phyloP scores from a whole-genome alignment of 2,113 vertebrate species.

The Corythaeola cristata region DNA sequence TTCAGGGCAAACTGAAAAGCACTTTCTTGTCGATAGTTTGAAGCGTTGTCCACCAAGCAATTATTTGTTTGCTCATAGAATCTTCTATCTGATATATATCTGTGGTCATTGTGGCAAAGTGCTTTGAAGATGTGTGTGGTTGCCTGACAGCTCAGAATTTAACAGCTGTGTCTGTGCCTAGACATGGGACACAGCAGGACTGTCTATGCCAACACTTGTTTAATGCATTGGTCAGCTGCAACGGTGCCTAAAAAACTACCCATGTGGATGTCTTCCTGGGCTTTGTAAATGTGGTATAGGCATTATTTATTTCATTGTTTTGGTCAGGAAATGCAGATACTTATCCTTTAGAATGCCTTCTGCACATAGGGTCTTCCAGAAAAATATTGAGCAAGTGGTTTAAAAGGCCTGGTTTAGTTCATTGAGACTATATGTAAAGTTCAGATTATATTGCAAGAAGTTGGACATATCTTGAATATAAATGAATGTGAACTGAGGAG shows the following conservation, averaged over 20 bases:
- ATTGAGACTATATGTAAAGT: background rate
- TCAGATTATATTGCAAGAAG: background rate
- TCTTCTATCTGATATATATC: background rate
- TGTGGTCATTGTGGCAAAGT: background rate
- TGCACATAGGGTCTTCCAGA: background rate
- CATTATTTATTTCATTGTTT: background rate
- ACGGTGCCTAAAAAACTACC: rapidly evolving
- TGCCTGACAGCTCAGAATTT: background rate
- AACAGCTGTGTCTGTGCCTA: background rate
- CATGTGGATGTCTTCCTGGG: background rate
- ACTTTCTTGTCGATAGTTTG: background rate
- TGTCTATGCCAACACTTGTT: background rate
- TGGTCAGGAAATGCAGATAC: background rate
- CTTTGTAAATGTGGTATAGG: background rate
- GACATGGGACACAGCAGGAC: background rate
- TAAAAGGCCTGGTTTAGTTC: background rate
- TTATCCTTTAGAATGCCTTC: background rate
- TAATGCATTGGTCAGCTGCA: background rate
- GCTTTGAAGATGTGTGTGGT: background rate
- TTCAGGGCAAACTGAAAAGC: background rate
- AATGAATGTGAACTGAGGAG: background rate
- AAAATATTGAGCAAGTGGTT: background rate
- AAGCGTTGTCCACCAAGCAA: background rate
- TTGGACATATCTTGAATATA: background rate
- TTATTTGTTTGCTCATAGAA: background rate